A percentile compares a stretch with the other conserved stretches of the same genome.
Conservation (phyloP, 2,113 vertebrate genomes). For the Cinclus mexicanus region DNA sequence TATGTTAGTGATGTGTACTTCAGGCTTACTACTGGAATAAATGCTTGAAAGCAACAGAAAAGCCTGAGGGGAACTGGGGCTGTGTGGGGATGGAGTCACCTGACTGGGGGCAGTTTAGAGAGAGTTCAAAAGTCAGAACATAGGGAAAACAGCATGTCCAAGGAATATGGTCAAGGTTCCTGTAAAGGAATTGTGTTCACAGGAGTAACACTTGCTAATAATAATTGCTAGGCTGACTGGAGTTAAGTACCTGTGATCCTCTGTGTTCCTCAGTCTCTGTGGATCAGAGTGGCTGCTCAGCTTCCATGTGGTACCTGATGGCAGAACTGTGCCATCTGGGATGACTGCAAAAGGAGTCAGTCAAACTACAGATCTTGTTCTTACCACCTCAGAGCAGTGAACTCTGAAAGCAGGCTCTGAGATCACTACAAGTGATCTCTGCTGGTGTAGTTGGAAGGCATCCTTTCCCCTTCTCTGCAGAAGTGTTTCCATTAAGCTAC, state of each 20-base stretch:
- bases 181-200: not conserved
- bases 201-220: not conserved
- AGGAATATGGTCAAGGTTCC: not conserved
- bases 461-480: not conserved
- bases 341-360: not conserved
- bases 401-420: not conserved
- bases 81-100: not conserved
- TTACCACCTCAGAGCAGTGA: not conserved
- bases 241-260: not conserved
- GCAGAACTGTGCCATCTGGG: not conserved
- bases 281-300: not conserved
- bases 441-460: not conserved
- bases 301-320: not conserved
- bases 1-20: not conserved
- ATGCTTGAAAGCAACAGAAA: not conserved
- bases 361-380: not conserved
- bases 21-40: not conserved
- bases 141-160: not conserved
- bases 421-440: not conserved
- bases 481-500: not conserved
- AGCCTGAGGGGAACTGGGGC: not conserved
- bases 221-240: not conserved
- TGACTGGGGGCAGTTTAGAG: not conserved
- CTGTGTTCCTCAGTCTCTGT: not conserved
- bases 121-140: not conserved